A percentile compares a stretch with the other conserved stretches of the same genome.
phyloP scores from a whole-genome alignment of 2,888 invertebrate genomes.

The Ceramica pisi region DNA sequence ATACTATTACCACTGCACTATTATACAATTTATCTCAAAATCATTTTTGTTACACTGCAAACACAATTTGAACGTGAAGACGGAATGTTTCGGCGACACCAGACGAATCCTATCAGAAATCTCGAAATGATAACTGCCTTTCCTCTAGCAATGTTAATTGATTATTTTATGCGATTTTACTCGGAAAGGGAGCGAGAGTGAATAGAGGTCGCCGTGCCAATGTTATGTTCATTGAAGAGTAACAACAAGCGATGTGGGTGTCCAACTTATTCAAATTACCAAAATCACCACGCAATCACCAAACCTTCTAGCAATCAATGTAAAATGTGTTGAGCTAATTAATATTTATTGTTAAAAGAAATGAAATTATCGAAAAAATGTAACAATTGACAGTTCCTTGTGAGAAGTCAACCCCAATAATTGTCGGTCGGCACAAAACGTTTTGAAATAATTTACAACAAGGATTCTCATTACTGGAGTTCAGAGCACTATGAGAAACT shows the following conservation, averaged over 20 bases:
- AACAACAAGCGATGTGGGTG: constrained; percentile 88
- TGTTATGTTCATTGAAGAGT: constrained; percentile 90
- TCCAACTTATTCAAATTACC: constrained; percentile 78
- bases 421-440: constrained; percentile 85
- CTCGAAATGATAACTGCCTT: constrained; percentile 43
- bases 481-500: constrained; percentile 76
- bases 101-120: constrained; percentile 63
- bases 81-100: constrained; percentile 86
- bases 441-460: constrained; percentile 79
- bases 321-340: constrained; percentile 64
- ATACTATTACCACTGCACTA: constrained; percentile 86
- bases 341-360: constrained; percentile 71
- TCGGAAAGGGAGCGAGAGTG: constrained; percentile 76
- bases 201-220: constrained; percentile 88
- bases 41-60: constrained; percentile 89
- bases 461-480: constrained; percentile 73
- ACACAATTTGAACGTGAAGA: constrained; percentile 73
- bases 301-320: constrained; percentile 66
- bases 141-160: constrained; percentile 38
- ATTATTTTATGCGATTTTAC: constrained; percentile 73
- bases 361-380: constrained; percentile 82
- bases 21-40: constrained; percentile 88
- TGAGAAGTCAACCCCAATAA: constrained; percentile 87
- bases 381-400: constrained; percentile 88
- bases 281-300: constrained; percentile 74